These are phyloP conservation scores for Trachops cirrhosus DNA, from an alignment of 2,797 vertebrate genomes.

Conservation along the genomic window DNA sequence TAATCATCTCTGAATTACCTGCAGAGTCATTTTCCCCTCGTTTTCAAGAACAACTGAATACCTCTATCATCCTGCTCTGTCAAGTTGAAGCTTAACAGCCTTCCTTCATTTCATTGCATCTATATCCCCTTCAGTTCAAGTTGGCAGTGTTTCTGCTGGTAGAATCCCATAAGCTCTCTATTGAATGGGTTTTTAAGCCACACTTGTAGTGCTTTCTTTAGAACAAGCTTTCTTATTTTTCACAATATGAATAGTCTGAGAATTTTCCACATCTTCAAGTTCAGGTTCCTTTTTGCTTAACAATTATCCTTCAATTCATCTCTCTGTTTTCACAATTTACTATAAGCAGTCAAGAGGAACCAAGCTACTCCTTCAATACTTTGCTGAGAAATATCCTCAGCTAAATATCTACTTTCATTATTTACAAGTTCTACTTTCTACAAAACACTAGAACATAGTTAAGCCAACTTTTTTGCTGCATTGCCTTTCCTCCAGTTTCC, in stretches of 20 bases:
- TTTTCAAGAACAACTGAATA: neutral
- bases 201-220: neutral
- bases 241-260: neutral
- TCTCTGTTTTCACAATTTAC: neutral
- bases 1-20: neutral
- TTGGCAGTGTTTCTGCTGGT: neutral
- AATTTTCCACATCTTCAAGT: neutral
- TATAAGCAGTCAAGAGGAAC: neutral
- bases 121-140: neutral
- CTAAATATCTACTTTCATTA: neutral
- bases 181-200: neutral
- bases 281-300: neutral
- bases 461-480: neutral
- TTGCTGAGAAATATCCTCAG: neutral
- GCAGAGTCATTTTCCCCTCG: neutral
- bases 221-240: neutral
- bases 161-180: neutral
- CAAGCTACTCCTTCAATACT: neutral
- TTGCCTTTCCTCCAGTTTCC: neutral
- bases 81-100: neutral
- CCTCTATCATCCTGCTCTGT: neutral
- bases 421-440: neutral
- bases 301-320: neutral
- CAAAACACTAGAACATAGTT: neutral
- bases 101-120: neutral